phyloP scores from a whole-genome alignment of 1,140 invertebrate genomes.

The Drosophila asahinai region DNA sequence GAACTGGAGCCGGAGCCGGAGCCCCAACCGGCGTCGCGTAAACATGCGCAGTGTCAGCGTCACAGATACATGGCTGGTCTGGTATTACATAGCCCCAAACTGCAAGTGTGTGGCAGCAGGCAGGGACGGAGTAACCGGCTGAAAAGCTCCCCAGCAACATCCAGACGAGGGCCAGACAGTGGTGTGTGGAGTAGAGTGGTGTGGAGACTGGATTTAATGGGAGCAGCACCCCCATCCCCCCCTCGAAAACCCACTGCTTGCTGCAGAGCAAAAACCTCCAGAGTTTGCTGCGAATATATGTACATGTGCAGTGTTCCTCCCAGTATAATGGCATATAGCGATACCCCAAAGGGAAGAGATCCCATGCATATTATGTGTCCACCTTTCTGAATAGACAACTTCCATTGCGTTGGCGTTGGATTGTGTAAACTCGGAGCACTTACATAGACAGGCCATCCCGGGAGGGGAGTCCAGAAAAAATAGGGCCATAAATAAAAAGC shows the following conservation, averaged over 20 bases:
- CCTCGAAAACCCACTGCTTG: no score
- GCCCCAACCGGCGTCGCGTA: conserved; percentile 41
- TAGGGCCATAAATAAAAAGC: conserved; percentile 38
- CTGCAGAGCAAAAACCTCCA: conserved; percentile 27
- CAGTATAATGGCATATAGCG: conserved; percentile 10
- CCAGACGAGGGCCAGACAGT: conserved; percentile 52
- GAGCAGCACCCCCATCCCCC: neutral
- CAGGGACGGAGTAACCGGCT: conserved; percentile 33
- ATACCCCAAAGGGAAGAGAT: conserved; percentile 25
- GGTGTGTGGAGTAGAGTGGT: conserved; percentile 10
- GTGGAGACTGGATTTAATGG: conserved; percentile 23
- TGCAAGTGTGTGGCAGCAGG: conserved; percentile 20
- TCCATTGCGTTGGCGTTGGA: conserved; percentile 43
- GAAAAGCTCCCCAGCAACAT: conserved; percentile 25
- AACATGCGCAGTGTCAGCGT: conserved; percentile 50
- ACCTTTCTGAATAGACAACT: conserved; percentile 43
- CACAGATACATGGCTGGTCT: conserved; percentile 17
- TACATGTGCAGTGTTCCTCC: conserved; percentile 1
- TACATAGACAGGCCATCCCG: neutral
- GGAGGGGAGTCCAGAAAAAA: conserved; percentile 5
- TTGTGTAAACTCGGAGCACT: conserved; percentile 5
- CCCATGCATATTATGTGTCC: conserved; percentile 25
- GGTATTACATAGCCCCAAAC: conserved; percentile 35
- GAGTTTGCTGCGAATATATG: conserved; percentile 18
- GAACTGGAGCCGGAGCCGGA: conserved; percentile 1